These are phyloP conservation scores for Centropyge bicolor DNA, from an alignment of 2,797 vertebrate species.

Conservation along the genomic window DNA sequence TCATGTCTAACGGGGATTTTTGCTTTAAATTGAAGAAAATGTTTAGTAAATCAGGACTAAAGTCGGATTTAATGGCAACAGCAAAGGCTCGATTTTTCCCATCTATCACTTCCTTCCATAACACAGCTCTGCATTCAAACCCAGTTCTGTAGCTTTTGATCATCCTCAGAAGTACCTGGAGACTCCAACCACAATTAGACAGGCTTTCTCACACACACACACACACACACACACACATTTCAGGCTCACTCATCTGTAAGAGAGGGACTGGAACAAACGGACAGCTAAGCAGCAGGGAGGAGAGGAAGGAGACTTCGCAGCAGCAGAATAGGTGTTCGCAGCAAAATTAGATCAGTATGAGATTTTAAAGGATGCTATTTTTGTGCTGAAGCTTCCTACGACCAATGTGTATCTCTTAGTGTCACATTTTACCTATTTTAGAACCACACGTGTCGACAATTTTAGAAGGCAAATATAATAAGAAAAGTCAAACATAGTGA, in stretches of 20 bases:
- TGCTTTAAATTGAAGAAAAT: not conserved
- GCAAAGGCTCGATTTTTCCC: constrained; percentile 2
- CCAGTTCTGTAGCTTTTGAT: constrained; percentile 65
- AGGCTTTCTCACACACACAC: constrained; percentile 26
- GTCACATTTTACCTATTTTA: not conserved
- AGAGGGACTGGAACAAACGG: constrained; percentile 45
- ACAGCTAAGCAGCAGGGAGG: constrained; percentile 48
- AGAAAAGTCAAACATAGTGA: not conserved
- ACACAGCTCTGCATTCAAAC: constrained; percentile 19
- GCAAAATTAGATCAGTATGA: constrained; percentile 1
- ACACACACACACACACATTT: constrained; percentile 34
- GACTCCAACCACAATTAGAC: constrained; percentile 35
- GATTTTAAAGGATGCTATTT: not conserved
- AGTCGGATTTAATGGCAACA: not conserved
- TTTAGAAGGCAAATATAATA: too few species aligned
- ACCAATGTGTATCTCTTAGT: not conserved
- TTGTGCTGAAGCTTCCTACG: not conserved
- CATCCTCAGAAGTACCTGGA: constrained; percentile 52
- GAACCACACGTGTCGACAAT: not conserved
- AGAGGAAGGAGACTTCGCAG: constrained; percentile 7
- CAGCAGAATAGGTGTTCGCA: constrained; percentile 6
- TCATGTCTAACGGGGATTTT: not conserved
- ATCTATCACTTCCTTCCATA: not conserved
- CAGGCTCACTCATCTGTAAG: constrained; percentile 46
- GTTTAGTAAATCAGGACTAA: not conserved